Evolutionary conservation across 2,888 invertebrate genomes (phyloP), one percentile per base, ranked within the genome.

Genomic region (Drosophila prostipennis): DNA sequence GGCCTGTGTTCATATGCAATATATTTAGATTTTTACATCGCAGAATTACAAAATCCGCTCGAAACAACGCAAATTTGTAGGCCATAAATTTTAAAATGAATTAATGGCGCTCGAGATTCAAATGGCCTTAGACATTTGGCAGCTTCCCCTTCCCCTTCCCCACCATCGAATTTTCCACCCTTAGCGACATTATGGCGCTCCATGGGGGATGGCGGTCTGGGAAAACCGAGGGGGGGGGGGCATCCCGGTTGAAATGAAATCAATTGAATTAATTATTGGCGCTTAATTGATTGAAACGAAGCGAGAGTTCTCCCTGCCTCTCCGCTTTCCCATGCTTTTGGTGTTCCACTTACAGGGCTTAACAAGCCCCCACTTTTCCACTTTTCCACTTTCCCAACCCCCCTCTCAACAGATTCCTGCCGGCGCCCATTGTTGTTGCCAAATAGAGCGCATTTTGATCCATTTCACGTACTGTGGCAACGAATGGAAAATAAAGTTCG

Each of bases 211-310:
- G 29, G n/a, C n/a, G n/a, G n/a, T n/a, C n/a, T n/a, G n/a, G n/a
- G 19, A 16, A 34, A 34, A 16, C 26, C 32, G 34, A 19, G 40
- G 40, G n/a, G 34, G n/a, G 34, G 16, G 49, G 16, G 54, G 32
- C 46, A 40, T 71, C 48, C 58, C 36, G 78, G 46, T 55, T 89
- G 85, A 87, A 83, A 89, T 79, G 85, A 84, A 89, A 79, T 83
- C 89, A 89, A 90, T 90, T 89, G 79, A 89, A 90, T 90, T 90
- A 90, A 90, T 90, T 89, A 90, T 90, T 89, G 91, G 76, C 79
- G 90, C 89, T 81, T 90, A 89, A 89, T 89, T 89, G 89, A 90
- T 90, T 89, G 90, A 79, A 82, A 77, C 88, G 86, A 87, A 84
- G 77, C 74, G 72, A 84, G 74, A 69, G 76, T 74, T 57, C 40